phyloP scores from a whole-genome alignment of 2,113 vertebrate species.

The Ellobius talpinus region DNA sequence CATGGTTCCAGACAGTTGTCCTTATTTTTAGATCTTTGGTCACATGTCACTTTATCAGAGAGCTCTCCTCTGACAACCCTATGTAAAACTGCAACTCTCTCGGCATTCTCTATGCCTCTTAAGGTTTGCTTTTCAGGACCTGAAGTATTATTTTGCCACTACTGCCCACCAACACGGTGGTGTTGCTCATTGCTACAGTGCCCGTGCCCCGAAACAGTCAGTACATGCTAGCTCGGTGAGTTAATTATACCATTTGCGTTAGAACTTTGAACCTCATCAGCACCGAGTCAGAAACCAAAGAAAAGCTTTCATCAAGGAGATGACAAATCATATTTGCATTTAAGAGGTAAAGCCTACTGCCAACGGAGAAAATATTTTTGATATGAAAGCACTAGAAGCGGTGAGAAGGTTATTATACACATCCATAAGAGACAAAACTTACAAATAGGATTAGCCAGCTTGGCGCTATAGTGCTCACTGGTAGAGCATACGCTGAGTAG shows the following conservation, averaged over 20 bases:
- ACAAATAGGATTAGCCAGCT: neutral
- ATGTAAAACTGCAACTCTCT: neutral
- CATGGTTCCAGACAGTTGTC: neutral
- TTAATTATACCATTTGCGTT: neutral
- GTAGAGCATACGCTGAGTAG: neutral
- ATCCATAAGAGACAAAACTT: neutral
- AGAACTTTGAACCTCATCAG: neutral
- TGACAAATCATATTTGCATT: conserved; percentile 42
- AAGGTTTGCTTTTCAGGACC: neutral
- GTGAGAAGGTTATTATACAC: neutral
- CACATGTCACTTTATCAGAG: neutral
- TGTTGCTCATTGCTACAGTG: neutral
- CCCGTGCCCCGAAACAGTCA: neutral
- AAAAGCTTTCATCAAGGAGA: conserved; percentile 54
- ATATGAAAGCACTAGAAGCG: neutral
- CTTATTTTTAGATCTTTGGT: neutral
- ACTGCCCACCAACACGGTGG: neutral
- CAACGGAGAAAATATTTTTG: neutral
- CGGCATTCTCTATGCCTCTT: neutral
- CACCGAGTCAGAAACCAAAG: neutral
- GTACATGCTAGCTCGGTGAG: neutral
- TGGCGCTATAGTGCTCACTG: neutral
- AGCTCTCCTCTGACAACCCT: neutral
- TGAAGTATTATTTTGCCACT: neutral
- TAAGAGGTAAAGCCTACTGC: conserved; percentile 22